A percentile compares a stretch with the other conserved stretches of the same genome.
Evolutionary conservation across 2,113 vertebrate genomes (phyloP).

Genomic region (Aramus guarauna): DNA sequence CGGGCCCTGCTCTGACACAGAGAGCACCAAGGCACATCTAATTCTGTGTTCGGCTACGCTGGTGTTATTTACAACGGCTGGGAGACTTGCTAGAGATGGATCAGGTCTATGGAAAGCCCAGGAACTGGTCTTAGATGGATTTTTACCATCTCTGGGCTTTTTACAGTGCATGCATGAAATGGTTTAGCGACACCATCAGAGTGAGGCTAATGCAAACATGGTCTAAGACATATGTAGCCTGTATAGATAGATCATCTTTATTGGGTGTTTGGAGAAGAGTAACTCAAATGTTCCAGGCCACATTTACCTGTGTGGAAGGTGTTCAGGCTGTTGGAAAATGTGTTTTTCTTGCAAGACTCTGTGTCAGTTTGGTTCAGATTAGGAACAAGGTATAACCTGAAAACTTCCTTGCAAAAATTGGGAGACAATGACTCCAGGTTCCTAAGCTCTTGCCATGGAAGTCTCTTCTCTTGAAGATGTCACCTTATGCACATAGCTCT

Average conservation of each 20-base stretch:
- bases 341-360: neutral
- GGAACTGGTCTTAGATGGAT: neutral
- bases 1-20: neutral
- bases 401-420: neutral
- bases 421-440: neutral
- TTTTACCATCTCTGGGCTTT: neutral
- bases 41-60: neutral
- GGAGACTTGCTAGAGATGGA: neutral
- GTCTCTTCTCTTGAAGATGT: neutral
- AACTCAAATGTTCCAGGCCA: neutral
- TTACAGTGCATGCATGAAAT: accelerated
- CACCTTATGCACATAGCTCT: neutral
- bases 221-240: neutral
- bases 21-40: neutral
- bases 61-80: neutral
- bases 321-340: neutral
- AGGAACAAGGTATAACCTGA: neutral
- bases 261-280: neutral
- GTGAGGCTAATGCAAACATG: neutral
- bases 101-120: neutral
- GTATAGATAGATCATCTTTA: accelerated
- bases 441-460: neutral
- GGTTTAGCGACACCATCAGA: neutral
- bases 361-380: neutral
- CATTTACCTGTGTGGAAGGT: neutral